Evolutionary conservation across 35 echinoderm and acorn worm species (phyloP).

Genomic region (Strongylocentrotus purpuratus): DNA sequence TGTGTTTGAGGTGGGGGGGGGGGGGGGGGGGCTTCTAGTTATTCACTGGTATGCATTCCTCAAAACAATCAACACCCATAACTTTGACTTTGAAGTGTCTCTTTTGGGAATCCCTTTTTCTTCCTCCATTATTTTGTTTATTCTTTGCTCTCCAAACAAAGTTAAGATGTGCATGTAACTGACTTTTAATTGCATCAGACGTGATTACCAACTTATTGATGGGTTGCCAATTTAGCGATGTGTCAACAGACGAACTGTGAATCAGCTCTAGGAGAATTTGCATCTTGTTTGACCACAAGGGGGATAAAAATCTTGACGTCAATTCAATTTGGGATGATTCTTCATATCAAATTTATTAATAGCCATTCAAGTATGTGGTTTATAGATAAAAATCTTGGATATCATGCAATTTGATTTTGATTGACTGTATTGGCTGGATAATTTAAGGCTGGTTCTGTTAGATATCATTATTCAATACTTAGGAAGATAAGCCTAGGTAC

Average conservation of each 20-base stretch:
- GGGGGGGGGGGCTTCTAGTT: neutral
- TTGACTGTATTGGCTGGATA: no score
- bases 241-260: neutral
- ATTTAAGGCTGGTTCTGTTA: no score
- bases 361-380: neutral
- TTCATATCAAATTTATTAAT: neutral
- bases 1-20: neutral
- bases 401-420: neutral
- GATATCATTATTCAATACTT: neutral
- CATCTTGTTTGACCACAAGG: neutral
- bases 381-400: neutral
- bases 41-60: neutral
- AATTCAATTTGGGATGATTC: neutral
- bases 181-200: neutral
- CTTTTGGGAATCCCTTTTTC: neutral
- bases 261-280: neutral
- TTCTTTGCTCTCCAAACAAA: neutral
- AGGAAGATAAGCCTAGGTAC: neutral
- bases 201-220: neutral
- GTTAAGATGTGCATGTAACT: neutral
- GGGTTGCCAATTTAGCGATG: neutral
- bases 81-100: neutral
- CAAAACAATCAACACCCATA: neutral
- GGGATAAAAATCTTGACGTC: neutral
- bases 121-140: neutral